Evolutionary conservation across 2,113 vertebrate species (phyloP).

Genomic region (Cacatua alba): DNA sequence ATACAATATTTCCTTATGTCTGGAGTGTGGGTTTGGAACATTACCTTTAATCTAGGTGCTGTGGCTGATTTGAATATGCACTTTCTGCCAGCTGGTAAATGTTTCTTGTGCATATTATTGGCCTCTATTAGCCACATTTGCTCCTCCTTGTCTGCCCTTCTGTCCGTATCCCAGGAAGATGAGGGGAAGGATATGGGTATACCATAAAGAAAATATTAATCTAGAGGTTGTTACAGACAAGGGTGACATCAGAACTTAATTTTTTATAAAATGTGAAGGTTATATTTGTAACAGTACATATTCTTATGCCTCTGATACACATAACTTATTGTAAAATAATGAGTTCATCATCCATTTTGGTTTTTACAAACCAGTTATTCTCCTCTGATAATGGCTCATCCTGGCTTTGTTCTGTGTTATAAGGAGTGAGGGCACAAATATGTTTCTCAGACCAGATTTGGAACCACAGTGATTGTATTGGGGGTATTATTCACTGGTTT

Average conservation of each 20-base stretch:
- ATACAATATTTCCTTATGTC: background rate
- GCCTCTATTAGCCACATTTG: background rate
- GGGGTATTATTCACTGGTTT: background rate
- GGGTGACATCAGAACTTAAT: background rate
- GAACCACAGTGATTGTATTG: background rate
- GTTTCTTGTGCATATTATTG: background rate
- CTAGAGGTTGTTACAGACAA: background rate
- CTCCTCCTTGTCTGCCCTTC: background rate
- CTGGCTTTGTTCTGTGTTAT: background rate
- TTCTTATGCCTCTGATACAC: background rate
- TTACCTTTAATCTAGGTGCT: background rate
- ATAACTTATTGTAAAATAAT: background rate
- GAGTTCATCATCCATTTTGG: background rate
- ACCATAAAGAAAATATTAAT: background rate
- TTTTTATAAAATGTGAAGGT: background rate
- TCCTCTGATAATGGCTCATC: background rate
- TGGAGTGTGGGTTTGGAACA: background rate
- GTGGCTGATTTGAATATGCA: rapidly evolving
- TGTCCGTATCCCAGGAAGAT: background rate
- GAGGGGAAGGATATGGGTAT: background rate
- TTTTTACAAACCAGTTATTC: background rate
- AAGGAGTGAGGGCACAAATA: background rate
- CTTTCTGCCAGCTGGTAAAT: background rate
- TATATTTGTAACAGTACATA: background rate
- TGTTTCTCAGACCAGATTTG: background rate